Evolutionary conservation across 2,113 vertebrate species (phyloP).

Genomic region (Eudyptes chrysolophus): DNA sequence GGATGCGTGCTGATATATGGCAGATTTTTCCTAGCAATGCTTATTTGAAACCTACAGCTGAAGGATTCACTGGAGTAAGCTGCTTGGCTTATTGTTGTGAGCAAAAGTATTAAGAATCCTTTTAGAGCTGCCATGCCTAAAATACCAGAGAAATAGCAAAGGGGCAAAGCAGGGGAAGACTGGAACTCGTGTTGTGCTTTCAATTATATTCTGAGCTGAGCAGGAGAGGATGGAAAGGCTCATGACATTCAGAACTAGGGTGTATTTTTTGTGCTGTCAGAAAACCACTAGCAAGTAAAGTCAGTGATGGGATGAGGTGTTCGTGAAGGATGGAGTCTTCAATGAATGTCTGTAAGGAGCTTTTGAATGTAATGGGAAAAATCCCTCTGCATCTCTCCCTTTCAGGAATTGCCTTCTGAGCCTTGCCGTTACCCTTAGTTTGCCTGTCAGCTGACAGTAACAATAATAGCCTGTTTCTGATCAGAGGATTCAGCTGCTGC

Average conservation of each 20-base stretch:
- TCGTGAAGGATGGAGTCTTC: background rate
- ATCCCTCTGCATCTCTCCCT: background rate
- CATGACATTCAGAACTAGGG: background rate
- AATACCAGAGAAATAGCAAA: background rate
- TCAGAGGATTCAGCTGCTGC: constrained; percentile 39
- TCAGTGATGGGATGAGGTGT: background rate
- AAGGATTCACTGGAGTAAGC: background rate
- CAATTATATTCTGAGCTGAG: background rate
- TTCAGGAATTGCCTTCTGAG: background rate
- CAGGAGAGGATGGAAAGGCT: background rate
- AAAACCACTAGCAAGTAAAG: background rate
- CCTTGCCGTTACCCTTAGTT: background rate
- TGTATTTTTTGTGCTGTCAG: background rate
- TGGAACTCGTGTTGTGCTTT: background rate
- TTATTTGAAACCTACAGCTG: background rate
- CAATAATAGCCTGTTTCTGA: constrained; percentile 5
- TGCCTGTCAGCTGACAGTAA: background rate
- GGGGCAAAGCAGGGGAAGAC: background rate
- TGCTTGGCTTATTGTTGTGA: background rate
- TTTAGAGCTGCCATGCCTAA: background rate
- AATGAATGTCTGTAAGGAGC: background rate
- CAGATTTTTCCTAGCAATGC: background rate
- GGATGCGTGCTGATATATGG: background rate
- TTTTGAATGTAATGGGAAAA: background rate
- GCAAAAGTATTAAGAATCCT: background rate